These are phyloP conservation scores for Psix sp. DNA, from an alignment of 1,140 invertebrate genomes.

Conservation along the genomic window DNA sequence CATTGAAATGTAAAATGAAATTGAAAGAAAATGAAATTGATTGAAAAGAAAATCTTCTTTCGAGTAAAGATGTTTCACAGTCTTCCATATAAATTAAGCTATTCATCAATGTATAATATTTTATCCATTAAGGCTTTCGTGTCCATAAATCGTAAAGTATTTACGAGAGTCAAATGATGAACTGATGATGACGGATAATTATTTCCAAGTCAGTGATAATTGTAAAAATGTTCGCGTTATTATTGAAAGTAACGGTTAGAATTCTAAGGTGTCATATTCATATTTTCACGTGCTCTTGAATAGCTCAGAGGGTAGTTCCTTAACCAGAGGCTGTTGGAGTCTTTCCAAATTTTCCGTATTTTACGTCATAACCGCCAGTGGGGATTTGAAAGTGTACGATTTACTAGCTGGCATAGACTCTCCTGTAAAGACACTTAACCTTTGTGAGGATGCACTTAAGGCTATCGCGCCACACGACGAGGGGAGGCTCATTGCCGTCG, in stretches of 20 bases:
- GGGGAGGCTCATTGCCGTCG: constrained; percentile 84
- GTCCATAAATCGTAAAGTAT: no score
- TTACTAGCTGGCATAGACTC: constrained; percentile 87
- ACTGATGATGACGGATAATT: no score
- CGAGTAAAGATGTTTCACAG: no score
- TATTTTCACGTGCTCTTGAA: constrained; percentile 31
- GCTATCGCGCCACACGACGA: constrained; percentile 79
- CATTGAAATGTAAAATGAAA: no score
- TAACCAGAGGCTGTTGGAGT: constrained; percentile 93
- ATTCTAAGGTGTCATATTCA: constrained; percentile 22
- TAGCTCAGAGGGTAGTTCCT: constrained; percentile 79
- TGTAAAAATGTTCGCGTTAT: not conserved
- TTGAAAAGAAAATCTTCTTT: no score
- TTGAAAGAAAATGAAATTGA: no score
- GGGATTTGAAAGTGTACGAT: constrained; percentile 91
- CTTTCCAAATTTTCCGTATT: constrained; percentile 79
- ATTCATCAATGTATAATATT: no score
- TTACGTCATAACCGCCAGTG: constrained; percentile 78
- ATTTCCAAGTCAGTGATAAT: not conserved
- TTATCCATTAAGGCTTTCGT: no score
- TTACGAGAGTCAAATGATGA: no score
- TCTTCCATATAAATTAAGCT: no score
- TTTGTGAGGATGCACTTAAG: constrained; percentile 80
- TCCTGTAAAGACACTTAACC: constrained; percentile 87
- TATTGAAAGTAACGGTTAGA: constrained; percentile 5